Evolutionary conservation across 2,888 invertebrate genomes (phyloP).

Genomic region (Oligia latruncula): DNA sequence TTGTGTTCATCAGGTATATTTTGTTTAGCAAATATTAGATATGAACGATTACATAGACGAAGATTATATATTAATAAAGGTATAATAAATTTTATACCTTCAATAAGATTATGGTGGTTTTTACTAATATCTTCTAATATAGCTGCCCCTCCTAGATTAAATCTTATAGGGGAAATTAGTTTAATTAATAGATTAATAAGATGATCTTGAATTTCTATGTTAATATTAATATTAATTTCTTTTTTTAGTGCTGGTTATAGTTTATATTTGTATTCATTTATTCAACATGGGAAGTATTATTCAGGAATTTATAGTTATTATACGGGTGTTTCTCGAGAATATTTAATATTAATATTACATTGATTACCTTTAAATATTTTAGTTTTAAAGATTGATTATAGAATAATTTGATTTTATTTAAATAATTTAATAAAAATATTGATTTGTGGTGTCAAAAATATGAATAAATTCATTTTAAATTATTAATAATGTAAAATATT

Average conservation of each 20-base stretch:
- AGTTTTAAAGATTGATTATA: constrained; percentile 89
- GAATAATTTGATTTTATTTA: constrained; percentile 89
- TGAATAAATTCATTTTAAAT: constrained; percentile 88
- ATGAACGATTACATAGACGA: constrained; percentile 91
- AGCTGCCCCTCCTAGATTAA: constrained; percentile 92
- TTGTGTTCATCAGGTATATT: constrained; percentile 92
- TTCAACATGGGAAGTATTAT: constrained; percentile 91
- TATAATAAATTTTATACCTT: constrained; percentile 90
- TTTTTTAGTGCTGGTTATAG: constrained; percentile 92
- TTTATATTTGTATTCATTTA: constrained; percentile 91
- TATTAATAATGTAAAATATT: constrained; percentile 82
- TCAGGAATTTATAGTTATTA: constrained; percentile 87
- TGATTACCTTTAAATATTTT: constrained; percentile 91
- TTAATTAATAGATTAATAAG: constrained; percentile 91
- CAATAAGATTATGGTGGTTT: constrained; percentile 92
- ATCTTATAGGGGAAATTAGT: constrained; percentile 92
- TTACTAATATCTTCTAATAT: constrained; percentile 91
- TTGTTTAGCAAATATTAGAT: constrained; percentile 91
- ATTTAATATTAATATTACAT: constrained; percentile 91
- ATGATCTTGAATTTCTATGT: constrained; percentile 86
- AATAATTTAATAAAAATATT: constrained; percentile 92
- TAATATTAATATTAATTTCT: constrained; percentile 89
- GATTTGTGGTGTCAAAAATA: constrained; percentile 92
- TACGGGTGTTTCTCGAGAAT: constrained; percentile 88
- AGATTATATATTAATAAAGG: constrained; percentile 92